phyloP scores from a whole-genome alignment of 2,888 invertebrate genomes.

The Netelia fuscicornis region DNA sequence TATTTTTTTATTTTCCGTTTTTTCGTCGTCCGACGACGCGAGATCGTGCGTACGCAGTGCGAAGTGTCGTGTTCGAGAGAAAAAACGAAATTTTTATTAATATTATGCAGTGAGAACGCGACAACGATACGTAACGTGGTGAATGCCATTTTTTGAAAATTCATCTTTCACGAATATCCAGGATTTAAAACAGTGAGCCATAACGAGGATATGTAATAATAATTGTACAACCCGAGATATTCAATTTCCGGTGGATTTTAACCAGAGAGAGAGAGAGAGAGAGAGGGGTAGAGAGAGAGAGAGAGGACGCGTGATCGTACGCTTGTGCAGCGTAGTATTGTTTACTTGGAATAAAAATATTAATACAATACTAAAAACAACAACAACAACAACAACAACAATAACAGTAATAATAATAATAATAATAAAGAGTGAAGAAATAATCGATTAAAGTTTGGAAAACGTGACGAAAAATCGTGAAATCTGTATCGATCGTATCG shows the following conservation, averaged over 20 bases:
- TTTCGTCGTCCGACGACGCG: background rate
- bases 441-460: background rate
- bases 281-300: no score
- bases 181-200: background rate
- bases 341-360: background rate
- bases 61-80: background rate
- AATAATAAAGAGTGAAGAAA: no score
- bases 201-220: background rate
- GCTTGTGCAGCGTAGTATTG: background rate
- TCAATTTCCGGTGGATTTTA: background rate
- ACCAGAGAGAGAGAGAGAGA: no score
- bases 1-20: background rate
- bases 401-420: background rate
- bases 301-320: background rate
- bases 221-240: background rate
- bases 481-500: background rate
- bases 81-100: background rate
- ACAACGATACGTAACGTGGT: background rate
- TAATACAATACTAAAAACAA: background rate
- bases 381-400: background rate
- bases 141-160: background rate
- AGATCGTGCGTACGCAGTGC: background rate
- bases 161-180: background rate
- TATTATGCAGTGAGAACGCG: background rate
- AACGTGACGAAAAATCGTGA: background rate